Conservation (phyloP, 35 echinoderm and acorn worm species). For the Diadema setosum region DNA sequence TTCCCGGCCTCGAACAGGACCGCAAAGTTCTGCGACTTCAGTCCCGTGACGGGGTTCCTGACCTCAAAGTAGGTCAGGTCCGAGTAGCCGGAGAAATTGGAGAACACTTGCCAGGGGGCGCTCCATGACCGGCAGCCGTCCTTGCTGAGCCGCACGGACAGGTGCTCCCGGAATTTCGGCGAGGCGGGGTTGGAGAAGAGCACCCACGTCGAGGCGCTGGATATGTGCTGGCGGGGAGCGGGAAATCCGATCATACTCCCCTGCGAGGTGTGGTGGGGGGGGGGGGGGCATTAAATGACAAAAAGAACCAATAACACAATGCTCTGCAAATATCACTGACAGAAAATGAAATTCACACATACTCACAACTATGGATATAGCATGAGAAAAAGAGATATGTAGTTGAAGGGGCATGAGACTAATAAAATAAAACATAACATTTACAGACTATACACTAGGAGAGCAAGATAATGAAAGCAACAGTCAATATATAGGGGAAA, state of each 20-base stretch:
- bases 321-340: no score
- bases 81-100: slow-evolving; percentile 54
- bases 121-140: slow-evolving; percentile 86
- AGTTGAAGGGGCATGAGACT: no score
- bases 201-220: slow-evolving; percentile 40
- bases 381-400: no score
- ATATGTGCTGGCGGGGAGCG: slow-evolving; percentile 36
- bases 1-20: slow-evolving; percentile 78
- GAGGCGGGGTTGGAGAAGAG: slow-evolving; percentile 93
- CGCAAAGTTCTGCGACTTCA: slow-evolving; percentile 78
- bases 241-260: slow-evolving; percentile 86
- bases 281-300: not conserved
- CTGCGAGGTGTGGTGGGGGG: slow-evolving; percentile 10
- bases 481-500: no score
- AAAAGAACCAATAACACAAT: no score
- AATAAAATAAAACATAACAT: no score
- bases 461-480: no score
- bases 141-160: slow-evolving; percentile 77
- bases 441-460: no score
- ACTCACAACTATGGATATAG: no score
- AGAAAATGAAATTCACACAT: no score
- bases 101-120: slow-evolving; percentile 54
- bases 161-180: slow-evolving; percentile 53
- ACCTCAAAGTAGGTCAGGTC: slow-evolving; percentile 91
- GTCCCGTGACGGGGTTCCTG: not conserved